phyloP scores from a whole-genome alignment of 2,797 vertebrate species.

The Xerus rutilus region DNA sequence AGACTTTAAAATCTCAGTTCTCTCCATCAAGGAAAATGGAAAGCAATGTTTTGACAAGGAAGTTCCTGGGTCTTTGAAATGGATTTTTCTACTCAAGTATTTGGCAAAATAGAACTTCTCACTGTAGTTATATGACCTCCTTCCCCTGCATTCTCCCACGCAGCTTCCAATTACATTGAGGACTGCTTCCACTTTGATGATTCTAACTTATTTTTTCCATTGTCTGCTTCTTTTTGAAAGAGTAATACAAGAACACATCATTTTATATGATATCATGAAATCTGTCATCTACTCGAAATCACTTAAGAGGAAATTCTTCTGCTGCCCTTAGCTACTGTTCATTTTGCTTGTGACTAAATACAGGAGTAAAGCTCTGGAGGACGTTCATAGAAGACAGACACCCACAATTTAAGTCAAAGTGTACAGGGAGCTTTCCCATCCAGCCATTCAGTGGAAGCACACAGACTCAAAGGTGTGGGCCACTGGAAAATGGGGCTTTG shows the following conservation, averaged over 20 bases:
- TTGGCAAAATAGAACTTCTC: slow-evolving; percentile 59
- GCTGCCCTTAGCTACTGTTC: not conserved
- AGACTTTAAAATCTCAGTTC: slow-evolving; percentile 32
- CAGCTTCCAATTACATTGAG: not conserved
- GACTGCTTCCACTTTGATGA: slow-evolving; percentile 5
- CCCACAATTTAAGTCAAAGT: not conserved
- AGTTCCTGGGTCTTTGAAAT: slow-evolving; percentile 62
- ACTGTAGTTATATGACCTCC: not conserved
- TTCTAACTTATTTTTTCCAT: slow-evolving; percentile 37
- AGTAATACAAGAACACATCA: not conserved
- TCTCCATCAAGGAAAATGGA: slow-evolving; percentile 48
- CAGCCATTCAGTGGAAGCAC: not conserved
- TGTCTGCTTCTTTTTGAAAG: slow-evolving; percentile 29
- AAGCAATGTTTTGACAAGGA: slow-evolving; percentile 65
- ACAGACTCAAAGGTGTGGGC: not conserved
- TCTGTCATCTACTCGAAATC: not conserved
- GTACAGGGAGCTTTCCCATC: not conserved
- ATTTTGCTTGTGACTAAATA: slow-evolving; percentile 8
- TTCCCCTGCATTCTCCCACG: not conserved
- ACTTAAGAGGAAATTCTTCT: slow-evolving; percentile 1
- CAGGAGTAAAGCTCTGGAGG: not conserved
- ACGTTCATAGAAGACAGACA: not conserved
- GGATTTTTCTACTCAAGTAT: slow-evolving; percentile 35
- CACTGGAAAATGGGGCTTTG: not conserved
- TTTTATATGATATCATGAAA: not conserved